phyloP scores from a whole-genome alignment of 2,797 vertebrate genomes.

The Oreochromis mossambicus region DNA sequence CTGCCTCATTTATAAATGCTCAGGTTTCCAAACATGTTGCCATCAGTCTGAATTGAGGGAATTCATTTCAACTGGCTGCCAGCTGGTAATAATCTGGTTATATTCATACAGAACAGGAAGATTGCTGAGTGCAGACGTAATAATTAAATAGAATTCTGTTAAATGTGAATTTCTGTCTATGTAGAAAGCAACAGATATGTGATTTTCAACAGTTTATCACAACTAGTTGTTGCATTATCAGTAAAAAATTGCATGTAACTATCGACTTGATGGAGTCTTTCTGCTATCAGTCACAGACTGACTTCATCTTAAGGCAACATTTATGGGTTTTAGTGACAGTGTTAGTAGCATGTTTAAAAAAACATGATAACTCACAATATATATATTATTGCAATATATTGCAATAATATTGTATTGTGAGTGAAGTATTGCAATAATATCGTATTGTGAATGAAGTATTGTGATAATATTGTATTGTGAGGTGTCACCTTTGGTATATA shows the following conservation, averaged over 20 bases:
- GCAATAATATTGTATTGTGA: not conserved
- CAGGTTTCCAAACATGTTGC: not conserved
- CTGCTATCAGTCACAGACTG: no score
- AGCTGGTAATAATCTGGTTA: not conserved
- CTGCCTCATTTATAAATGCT: not conserved
- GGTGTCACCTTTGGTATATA: not conserved
- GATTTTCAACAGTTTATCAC: not conserved
- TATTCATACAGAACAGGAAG: not conserved
- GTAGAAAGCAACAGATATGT: not conserved
- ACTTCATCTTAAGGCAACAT: no score
- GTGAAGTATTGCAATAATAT: not conserved
- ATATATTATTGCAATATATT: not conserved
- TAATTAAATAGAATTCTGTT: not conserved
- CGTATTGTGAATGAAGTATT: not conserved
- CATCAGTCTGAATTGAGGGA: not conserved
- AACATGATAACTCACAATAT: not conserved
- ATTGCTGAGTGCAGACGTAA: not conserved
- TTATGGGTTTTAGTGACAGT: no score
- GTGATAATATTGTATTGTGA: not conserved
- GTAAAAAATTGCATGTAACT: not conserved
- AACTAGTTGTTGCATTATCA: not conserved
- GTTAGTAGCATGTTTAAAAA: no score
- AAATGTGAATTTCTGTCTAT: not conserved
- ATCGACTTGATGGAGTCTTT: no score
- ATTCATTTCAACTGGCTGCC: not conserved